Evolutionary conservation across 2,113 vertebrate species (phyloP), one percentile per base, ranked within the genome.

Genomic region (Lutjanus erythropterus): DNA sequence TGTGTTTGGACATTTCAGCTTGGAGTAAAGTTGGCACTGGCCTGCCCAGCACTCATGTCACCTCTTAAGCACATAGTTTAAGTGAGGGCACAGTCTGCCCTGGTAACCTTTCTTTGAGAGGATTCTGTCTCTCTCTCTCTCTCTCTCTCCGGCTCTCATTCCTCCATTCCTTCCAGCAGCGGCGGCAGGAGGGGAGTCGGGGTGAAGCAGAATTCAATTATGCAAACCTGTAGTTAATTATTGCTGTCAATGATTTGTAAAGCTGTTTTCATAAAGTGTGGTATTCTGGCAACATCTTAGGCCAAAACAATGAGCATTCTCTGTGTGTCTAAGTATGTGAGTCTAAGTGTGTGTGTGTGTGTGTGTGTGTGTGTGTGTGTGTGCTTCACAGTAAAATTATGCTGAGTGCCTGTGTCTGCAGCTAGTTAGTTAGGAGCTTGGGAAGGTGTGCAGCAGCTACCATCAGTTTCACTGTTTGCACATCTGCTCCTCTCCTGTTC

Each of bases 141-240:
- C 23, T 72, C 41, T 37, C 74, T 73, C 64, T 81, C 49, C 50
- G 37, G 66, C 81, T 81, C 77, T 84, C 85, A 77, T 84, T 90
- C 83, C 74, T 84, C 81, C 68, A 1, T 64, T 87, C 47, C 49
- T 71, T 89, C 61, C 83, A 88, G 64, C 75, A 71, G 75, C 83
- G 71, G 73, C 74, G 69, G 81, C 66, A 70, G 84, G 69, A 85
- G 74, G 69, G 53, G 65, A 64, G 83, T 53, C 21, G 33, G 80
- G 75, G 83, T 61, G 75, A 90, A 91, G 58, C 71, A 86, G 79
- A 92, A 86, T 93, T 91, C 83, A 93, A 85, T 92, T 88, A 92
- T 79, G 86, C 78, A 76, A 90, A 92, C 86, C 93, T 93, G 91
- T 70, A 88, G 87, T 94, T 93, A 93, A 93, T 94, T 93, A 92